These are phyloP conservation scores for Chaetodon auriga DNA, from an alignment of 2,113 vertebrate species.

Conservation along the genomic window DNA sequence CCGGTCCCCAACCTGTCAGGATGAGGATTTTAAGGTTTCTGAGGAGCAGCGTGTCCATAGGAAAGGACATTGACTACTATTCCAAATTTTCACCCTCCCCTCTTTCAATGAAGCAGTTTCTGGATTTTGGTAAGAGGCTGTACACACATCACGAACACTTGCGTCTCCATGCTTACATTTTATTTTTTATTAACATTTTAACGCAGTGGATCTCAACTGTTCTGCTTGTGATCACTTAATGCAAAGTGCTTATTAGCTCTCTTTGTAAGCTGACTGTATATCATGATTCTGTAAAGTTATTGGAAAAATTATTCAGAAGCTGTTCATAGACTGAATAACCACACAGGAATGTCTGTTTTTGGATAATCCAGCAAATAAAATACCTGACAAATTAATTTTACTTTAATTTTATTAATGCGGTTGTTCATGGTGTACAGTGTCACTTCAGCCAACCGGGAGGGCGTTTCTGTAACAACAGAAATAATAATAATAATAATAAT, in stretches of 20 bases:
- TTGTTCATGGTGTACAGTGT: too few species aligned
- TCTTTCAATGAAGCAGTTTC: slow-evolving; percentile 89
- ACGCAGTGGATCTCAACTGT: not conserved
- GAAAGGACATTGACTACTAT: slow-evolving; percentile 85
- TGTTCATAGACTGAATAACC: too few species aligned
- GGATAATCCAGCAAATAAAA: too few species aligned
- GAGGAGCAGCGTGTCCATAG: slow-evolving; percentile 78
- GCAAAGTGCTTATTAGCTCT: not conserved
- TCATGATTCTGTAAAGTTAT: too few species aligned
- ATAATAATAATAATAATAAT: not conserved
- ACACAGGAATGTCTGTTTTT: too few species aligned
- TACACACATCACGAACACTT: not conserved
- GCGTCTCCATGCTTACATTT: not conserved
- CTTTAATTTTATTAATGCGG: too few species aligned
- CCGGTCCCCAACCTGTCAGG: not conserved
- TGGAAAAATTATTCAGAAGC: too few species aligned
- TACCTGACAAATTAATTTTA: too few species aligned
- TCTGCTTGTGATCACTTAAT: not conserved
- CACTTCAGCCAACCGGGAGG: too few species aligned
- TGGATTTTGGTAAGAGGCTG: slow-evolving; percentile 85
- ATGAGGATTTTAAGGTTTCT: slow-evolving; percentile 84
- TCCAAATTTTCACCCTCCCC: slow-evolving; percentile 88
- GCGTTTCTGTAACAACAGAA: too few species aligned
- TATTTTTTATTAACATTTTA: not conserved
- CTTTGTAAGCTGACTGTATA: not conserved